These are phyloP conservation scores for Dreissena rostriformis DNA, from an alignment of 1,140 invertebrate genomes.

Conservation along the genomic window DNA sequence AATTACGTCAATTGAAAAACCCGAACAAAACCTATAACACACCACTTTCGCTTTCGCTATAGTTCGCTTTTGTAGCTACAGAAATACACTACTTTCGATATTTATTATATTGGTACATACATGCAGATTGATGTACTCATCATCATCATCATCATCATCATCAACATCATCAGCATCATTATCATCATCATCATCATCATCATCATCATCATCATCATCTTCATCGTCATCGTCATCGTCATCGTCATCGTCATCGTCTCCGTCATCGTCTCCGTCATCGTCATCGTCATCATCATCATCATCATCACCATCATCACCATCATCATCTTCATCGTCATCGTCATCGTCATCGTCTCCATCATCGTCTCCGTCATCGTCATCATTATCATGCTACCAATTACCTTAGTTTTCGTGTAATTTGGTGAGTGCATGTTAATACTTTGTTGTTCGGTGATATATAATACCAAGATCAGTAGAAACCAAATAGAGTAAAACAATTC, in stretches of 20 bases:
- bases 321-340: background rate
- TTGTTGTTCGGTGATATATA: no score
- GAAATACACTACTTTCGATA: no score
- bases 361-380: background rate
- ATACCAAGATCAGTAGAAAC: no score
- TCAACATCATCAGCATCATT: background rate
- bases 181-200: background rate
- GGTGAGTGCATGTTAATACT: no score
- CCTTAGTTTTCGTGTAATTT: no score
- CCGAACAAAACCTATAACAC: no score
- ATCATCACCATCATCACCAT: constrained; percentile 1
- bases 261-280: background rate
- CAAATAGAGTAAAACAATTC: no score
- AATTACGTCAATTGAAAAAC: no score
- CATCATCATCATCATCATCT: background rate
- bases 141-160: background rate
- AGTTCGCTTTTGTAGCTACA: no score
- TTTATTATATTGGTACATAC: no score
- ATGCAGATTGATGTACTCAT: no score
- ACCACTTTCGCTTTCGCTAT: no score
- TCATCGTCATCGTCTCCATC: background rate
- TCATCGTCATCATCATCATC: constrained; percentile 1
- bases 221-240: background rate
- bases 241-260: background rate
- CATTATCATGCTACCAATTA: background rate